Percentiles rank a stretch among this genome's conserved stretches.
These are phyloP conservation scores for Sebastes vulpes DNA, from an alignment of 2,797 vertebrate genomes.

Conservation along the genomic window DNA sequence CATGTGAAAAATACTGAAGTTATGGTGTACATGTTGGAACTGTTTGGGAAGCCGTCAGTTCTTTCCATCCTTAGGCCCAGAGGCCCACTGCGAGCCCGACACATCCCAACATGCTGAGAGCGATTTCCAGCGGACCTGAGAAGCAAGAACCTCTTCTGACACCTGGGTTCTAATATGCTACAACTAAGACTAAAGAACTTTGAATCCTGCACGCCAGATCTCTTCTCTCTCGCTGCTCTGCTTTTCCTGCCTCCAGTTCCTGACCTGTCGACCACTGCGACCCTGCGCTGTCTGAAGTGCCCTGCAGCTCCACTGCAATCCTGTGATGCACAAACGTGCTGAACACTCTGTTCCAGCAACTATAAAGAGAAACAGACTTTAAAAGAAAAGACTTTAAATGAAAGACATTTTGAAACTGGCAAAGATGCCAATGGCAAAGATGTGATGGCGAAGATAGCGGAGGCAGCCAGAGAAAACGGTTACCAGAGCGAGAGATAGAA, in stretches of 20 bases:
- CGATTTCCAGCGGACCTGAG: not conserved
- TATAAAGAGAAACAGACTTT: not conserved
- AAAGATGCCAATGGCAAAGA: not conserved
- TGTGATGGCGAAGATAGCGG: no score
- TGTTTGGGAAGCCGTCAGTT: not conserved
- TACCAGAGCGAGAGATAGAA: no score
- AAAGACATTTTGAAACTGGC: not conserved
- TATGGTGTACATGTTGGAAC: not conserved
- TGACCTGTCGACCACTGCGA: not conserved
- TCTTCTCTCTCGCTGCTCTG: not conserved
- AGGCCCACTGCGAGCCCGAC: not conserved
- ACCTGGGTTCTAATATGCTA: not conserved
- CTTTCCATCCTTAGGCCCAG: not conserved
- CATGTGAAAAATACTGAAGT: not conserved
- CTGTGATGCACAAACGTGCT: not conserved
- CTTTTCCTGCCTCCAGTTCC: not conserved
- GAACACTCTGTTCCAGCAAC: not conserved
- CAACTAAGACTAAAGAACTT: not conserved
- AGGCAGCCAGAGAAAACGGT: no score
- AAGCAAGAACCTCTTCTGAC: not conserved
- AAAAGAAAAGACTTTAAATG: no score
- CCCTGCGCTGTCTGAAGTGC: not conserved
- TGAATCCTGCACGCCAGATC: not conserved
- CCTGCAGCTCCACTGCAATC: not conserved
- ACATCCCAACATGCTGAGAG: not conserved